These are phyloP conservation scores for Sycophila texana DNA, from an alignment of 2,888 invertebrate species.

Conservation along the genomic window DNA sequence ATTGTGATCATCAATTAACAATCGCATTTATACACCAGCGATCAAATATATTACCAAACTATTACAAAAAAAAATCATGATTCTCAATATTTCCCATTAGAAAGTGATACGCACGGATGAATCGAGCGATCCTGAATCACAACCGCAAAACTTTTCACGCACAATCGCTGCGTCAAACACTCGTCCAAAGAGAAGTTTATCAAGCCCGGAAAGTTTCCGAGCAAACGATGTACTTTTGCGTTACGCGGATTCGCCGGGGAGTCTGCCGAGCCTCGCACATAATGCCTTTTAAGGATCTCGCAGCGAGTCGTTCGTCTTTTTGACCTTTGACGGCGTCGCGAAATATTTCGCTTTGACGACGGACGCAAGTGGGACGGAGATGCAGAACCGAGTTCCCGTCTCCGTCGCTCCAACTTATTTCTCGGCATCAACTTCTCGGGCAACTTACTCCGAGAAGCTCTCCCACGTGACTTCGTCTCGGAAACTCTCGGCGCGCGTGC, in stretches of 20 bases:
- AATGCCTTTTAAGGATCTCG: conserved; percentile 16
- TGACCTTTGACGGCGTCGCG: conserved; percentile 34
- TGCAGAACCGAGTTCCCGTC: background rate
- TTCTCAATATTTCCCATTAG: too few relatives aligned
- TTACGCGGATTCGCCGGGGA: conserved; percentile 18
- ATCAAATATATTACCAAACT: too few relatives aligned
- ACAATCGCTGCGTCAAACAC: too few relatives aligned
- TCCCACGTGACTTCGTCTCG: conserved; percentile 48
- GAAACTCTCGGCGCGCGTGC: conserved; percentile 44
- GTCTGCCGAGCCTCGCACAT: background rate
- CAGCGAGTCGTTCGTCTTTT: conserved; percentile 29
- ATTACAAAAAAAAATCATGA: too few relatives aligned
- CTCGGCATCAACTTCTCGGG: conserved; percentile 32
- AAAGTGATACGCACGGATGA: too few relatives aligned
- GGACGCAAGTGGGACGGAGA: background rate
- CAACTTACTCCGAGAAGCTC: conserved; percentile 34
- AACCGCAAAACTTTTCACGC: too few relatives aligned
- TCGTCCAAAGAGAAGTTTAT: too few relatives aligned
- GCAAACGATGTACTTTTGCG: conserved; percentile 39
- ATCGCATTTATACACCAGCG: too few relatives aligned
- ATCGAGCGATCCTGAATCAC: too few relatives aligned
- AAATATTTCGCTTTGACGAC: conserved; percentile 27
- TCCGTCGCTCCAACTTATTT: conserved; percentile 26
- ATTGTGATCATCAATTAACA: too few relatives aligned
- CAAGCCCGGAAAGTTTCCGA: too few relatives aligned